Evolutionary conservation across 2,797 vertebrate genomes (phyloP).

Genomic region (Chaenodraco wilsoni): DNA sequence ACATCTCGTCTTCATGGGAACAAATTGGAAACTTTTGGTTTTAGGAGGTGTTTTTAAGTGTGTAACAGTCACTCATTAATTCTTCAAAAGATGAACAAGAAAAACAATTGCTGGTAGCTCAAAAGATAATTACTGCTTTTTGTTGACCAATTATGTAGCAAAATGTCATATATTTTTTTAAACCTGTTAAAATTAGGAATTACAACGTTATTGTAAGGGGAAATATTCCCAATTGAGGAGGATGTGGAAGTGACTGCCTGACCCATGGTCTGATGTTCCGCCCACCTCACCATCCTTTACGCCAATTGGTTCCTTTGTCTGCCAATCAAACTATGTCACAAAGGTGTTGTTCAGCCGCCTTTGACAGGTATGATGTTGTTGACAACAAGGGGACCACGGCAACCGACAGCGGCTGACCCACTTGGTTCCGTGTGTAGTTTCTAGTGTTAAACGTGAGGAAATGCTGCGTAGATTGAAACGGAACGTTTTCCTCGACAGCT

Average conservation of each 20-base stretch:
- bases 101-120: neutral
- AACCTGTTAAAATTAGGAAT: neutral
- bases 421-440: conserved; percentile 4
- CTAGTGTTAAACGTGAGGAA: conserved; percentile 36
- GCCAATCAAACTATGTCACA: conserved; percentile 74
- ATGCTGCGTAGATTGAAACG: conserved; percentile 18
- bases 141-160: neutral
- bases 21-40: neutral
- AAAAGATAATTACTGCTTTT: neutral
- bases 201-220: neutral
- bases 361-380: conserved; percentile 76
- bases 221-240: neutral
- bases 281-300: conserved; percentile 34
- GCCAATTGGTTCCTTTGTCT: conserved; percentile 52
- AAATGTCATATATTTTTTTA: neutral
- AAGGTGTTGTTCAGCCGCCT: conserved; percentile 64
- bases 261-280: conserved; percentile 36
- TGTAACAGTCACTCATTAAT: neutral
- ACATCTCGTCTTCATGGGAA: neutral
- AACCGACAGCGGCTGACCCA: neutral
- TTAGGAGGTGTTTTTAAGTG: neutral
- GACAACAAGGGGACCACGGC: conserved; percentile 43
- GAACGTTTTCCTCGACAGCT: conserved; percentile 16
- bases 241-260: neutral
- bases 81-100: neutral